Evolutionary conservation across 1,140 invertebrate genomes (phyloP).

Genomic region (Euwallacea similis): DNA sequence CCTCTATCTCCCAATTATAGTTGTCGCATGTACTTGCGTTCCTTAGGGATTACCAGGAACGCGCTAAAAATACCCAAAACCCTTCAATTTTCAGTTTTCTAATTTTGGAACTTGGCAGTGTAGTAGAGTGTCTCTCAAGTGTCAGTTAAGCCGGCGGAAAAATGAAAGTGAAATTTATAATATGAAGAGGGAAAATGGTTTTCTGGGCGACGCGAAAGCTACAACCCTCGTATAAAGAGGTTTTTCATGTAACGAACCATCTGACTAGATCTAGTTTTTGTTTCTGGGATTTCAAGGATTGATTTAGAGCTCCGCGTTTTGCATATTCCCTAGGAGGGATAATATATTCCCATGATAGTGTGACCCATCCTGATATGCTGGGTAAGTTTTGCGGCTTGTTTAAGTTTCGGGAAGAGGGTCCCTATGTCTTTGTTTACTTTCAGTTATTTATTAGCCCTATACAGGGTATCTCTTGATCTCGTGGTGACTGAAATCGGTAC

Average conservation of each 20-base stretch:
- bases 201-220: no score
- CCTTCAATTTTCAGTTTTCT: no score
- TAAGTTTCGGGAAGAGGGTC: conserved; percentile 22
- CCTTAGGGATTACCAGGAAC: neutral
- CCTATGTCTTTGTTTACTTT: conserved; percentile 10
- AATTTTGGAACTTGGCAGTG: no score
- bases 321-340: conserved; percentile 27
- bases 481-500: no score
- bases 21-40: conserved; percentile 12
- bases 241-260: conserved; percentile 13
- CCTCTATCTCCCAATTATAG: conserved; percentile 23
- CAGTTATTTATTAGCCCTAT: neutral
- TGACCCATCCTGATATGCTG: conserved; percentile 1
- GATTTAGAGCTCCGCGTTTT: conserved; percentile 26
- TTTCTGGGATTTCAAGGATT: conserved; percentile 23
- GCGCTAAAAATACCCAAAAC: no score
- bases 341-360: conserved; percentile 29
- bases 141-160: no score
- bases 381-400: conserved; percentile 21
- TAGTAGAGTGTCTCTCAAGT: no score
- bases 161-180: no score
- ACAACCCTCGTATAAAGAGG: no score
- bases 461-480: no score
- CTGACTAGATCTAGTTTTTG: conserved; percentile 24
- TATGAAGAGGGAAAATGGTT: no score